These are phyloP conservation scores for Glyptemys insculpta DNA, from an alignment of 2,797 vertebrate species.

Conservation along the genomic window DNA sequence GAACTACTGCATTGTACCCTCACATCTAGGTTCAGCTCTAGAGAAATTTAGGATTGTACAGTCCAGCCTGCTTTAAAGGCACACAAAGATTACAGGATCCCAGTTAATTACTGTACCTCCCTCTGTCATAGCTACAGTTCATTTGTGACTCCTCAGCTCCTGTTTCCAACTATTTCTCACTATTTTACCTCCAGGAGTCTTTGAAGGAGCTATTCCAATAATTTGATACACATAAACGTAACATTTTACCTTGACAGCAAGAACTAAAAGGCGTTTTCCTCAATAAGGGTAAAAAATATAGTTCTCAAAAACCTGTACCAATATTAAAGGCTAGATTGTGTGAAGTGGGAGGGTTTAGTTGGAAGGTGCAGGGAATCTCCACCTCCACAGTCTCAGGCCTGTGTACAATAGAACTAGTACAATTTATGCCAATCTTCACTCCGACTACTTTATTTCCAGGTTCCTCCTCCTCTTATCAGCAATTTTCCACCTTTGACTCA, in stretches of 20 bases:
- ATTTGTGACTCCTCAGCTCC: too few species aligned
- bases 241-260: background rate
- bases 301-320: too few species aligned
- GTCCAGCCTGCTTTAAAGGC: background rate
- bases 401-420: rapidly evolving
- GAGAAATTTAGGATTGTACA: background rate
- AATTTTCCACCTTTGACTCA: too few species aligned
- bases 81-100: background rate
- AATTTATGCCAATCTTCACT: background rate
- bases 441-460: background rate
- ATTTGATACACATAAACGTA: background rate
- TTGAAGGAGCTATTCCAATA: rapidly evolving
- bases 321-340: too few species aligned
- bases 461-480: background rate
- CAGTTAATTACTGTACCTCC: background rate
- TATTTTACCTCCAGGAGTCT: background rate
- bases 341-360: background rate
- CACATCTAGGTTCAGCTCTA: background rate
- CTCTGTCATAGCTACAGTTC: background rate
- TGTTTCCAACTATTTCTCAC: background rate
- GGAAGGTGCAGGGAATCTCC: background rate
- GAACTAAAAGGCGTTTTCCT: constrained; percentile 1
- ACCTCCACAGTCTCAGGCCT: background rate
- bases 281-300: background rate
- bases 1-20: background rate